Evolutionary conservation across 1,140 invertebrate species (phyloP).

Genomic region (Belonocnema kinseyi): DNA sequence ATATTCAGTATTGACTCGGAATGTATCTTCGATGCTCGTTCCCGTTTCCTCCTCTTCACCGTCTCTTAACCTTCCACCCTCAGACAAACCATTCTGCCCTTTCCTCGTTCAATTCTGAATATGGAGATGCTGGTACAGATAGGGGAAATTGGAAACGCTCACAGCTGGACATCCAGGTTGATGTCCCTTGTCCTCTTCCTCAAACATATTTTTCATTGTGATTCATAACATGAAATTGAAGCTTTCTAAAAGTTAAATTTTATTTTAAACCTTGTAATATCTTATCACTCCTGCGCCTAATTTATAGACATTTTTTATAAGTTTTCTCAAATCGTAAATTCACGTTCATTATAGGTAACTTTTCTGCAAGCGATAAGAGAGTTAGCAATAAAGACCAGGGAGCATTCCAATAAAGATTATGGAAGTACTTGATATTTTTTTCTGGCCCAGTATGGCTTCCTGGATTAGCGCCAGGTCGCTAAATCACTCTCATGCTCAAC

Average conservation of each 20-base stretch:
- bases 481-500: slow-evolving; percentile 18
- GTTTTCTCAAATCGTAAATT: too few relatives aligned
- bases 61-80: slow-evolving; percentile 30
- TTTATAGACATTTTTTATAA: too few relatives aligned
- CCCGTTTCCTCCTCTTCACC: not conserved
- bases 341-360: not conserved
- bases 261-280: too few relatives aligned
- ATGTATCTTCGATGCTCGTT: slow-evolving; percentile 35
- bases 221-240: too few relatives aligned
- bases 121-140: slow-evolving; percentile 48
- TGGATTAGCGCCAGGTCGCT: slow-evolving; percentile 25
- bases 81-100: slow-evolving; percentile 27
- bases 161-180: slow-evolving; percentile 16
- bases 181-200: not conserved
- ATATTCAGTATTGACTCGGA: slow-evolving; percentile 38
- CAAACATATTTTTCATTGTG: too few relatives aligned
- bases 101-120: slow-evolving; percentile 35
- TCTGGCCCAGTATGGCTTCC: slow-evolving; percentile 23
- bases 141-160: slow-evolving; percentile 46
- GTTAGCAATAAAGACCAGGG: slow-evolving; percentile 17
- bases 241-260: too few relatives aligned
- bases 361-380: slow-evolving; percentile 14
- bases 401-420: slow-evolving; percentile 29
- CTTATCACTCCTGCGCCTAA: too few relatives aligned
- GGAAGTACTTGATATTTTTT: slow-evolving; percentile 24